A percentile compares a stretch with the other conserved stretches of the same genome.
Conservation (phyloP, 2,113 vertebrate genomes). For the Strigops habroptila region DNA sequence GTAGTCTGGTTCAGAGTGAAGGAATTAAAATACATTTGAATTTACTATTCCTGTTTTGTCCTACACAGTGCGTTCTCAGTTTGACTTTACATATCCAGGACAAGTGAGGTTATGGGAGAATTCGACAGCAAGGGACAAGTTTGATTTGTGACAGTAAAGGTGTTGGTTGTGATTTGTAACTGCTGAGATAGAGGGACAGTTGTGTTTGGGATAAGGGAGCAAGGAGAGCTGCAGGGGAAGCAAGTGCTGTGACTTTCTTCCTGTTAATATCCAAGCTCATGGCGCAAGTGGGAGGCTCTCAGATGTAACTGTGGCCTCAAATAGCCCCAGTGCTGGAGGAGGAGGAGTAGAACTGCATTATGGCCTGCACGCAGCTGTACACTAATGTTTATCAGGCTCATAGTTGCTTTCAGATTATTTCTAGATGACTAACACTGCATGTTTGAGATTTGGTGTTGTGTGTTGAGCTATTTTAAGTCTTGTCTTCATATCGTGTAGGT, state of each 20-base stretch:
- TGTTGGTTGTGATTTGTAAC: background rate
- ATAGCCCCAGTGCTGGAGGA: background rate
- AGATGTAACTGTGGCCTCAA: background rate
- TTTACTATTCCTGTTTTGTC: background rate
- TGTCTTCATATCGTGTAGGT: slow-evolving; percentile 71
- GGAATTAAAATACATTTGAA: background rate
- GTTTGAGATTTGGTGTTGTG: background rate
- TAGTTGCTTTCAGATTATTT: background rate
- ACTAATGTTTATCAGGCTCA: background rate
- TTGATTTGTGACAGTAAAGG: background rate
- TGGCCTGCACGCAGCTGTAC: background rate
- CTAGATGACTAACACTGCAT: background rate
- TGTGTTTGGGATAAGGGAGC: background rate
- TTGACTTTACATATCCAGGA: background rate
- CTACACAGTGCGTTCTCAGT: background rate
- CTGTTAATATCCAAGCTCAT: background rate
- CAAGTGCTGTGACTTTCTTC: background rate
- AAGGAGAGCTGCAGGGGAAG: background rate
- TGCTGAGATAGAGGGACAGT: background rate
- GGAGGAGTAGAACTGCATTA: background rate
- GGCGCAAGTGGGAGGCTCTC: background rate
- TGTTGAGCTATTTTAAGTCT: background rate
- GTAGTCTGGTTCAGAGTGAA: background rate
- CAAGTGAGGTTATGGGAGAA: background rate
- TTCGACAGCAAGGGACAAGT: background rate